phyloP scores from a whole-genome alignment of 2,888 invertebrate species.

The Drosophila leonis region DNA sequence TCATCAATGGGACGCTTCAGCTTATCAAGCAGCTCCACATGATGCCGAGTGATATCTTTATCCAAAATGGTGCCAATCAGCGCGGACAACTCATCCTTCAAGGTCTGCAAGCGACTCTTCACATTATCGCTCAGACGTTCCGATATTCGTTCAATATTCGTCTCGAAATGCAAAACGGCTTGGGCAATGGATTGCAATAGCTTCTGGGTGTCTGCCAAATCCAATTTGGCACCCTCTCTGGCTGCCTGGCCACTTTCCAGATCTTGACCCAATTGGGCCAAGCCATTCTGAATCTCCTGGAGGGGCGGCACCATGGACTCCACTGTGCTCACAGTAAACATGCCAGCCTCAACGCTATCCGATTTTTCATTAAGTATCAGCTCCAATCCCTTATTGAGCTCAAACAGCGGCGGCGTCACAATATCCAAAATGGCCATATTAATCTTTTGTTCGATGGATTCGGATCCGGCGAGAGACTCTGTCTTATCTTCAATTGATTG shows the following conservation, averaged over 20 bases:
- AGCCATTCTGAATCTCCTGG: slow-evolving; percentile 87
- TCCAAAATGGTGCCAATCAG: slow-evolving; percentile 87
- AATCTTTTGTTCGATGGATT: slow-evolving; percentile 84
- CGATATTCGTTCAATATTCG: slow-evolving; percentile 83
- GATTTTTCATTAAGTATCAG: slow-evolving; percentile 83
- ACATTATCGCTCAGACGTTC: slow-evolving; percentile 74
- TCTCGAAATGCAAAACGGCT: slow-evolving; percentile 84
- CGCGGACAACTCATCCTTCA: slow-evolving; percentile 87
- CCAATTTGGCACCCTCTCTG: slow-evolving; percentile 79
- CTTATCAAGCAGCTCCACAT: slow-evolving; percentile 86
- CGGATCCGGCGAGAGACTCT: slow-evolving; percentile 70
- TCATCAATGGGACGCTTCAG: slow-evolving; percentile 86
- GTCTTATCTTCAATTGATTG: slow-evolving; percentile 80
- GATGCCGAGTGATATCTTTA: slow-evolving; percentile 82
- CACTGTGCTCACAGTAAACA: slow-evolving; percentile 85
- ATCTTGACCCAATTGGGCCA: slow-evolving; percentile 86
- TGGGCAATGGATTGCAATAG: slow-evolving; percentile 85
- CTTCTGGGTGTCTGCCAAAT: slow-evolving; percentile 84
- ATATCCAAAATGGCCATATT: slow-evolving; percentile 89
- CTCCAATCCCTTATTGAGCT: slow-evolving; percentile 88
- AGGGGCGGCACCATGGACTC: slow-evolving; percentile 87
- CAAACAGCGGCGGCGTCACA: slow-evolving; percentile 88
- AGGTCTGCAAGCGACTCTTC: slow-evolving; percentile 82
- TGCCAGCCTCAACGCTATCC: slow-evolving; percentile 78
- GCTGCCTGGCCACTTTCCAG: slow-evolving; percentile 84